Conservation (phyloP, 1,140 invertebrate species). For the Uloborus diversus region DNA sequence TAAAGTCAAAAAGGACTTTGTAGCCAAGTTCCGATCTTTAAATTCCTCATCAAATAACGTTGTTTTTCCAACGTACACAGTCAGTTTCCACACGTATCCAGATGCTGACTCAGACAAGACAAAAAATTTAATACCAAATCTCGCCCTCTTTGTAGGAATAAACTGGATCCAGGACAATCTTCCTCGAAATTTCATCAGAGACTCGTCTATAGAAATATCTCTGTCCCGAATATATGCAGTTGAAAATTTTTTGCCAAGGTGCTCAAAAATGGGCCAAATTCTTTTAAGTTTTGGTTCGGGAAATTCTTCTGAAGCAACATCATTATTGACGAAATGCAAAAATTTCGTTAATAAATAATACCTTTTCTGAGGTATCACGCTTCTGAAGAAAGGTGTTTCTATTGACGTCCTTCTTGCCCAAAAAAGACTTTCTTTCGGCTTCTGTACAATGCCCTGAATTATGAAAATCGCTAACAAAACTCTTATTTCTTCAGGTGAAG, state of each 20-base stretch:
- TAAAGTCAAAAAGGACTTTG: no score
- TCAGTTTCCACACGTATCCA: neutral
- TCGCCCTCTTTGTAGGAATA: neutral
- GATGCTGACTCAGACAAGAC: neutral
- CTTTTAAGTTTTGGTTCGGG: neutral
- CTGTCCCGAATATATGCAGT: neutral
- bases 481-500: no score
- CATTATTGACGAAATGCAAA: neutral
- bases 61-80: neutral
- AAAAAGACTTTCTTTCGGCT: neutral
- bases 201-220: neutral
- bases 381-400: neutral
- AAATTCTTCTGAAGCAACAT: neutral
- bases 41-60: neutral
- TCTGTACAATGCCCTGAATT: no score
- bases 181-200: neutral
- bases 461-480: no score
- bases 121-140: neutral
- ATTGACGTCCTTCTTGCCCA: neutral
- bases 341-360: neutral
- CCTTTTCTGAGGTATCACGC: neutral
- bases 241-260: neutral
- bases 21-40: neutral
- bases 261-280: no score
- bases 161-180: neutral